phyloP scores from a whole-genome alignment of 2,888 invertebrate species.

The Cephus nigrinus region DNA sequence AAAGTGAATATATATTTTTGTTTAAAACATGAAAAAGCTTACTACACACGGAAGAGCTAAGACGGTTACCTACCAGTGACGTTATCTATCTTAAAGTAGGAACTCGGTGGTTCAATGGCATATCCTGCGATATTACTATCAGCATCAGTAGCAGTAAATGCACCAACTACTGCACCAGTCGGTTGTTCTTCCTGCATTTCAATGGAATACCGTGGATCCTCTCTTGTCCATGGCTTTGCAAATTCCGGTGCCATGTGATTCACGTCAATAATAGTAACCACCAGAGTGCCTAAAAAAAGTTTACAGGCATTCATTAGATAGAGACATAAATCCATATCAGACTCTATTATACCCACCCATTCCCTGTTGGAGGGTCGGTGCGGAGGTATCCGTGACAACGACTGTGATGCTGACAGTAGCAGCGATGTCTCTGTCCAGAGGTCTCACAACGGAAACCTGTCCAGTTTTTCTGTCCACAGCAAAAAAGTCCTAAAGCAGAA shows the following conservation, averaged over 20 bases:
- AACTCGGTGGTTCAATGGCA: conserved; percentile 75
- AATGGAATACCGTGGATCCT: conserved; percentile 73
- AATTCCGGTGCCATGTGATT: conserved; percentile 74
- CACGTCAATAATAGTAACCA: conserved; percentile 72
- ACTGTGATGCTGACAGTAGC: conserved; percentile 83
- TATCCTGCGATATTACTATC: conserved; percentile 87
- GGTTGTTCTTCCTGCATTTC: conserved; percentile 87
- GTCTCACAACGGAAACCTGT: conserved; percentile 74
- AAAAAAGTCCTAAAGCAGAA: conserved; percentile 73
- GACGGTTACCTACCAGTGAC: conserved; percentile 73
- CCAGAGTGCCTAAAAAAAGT: conserved; percentile 71
- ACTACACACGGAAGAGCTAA: not conserved
- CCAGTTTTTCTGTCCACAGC: conserved; percentile 73
- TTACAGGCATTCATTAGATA: not conserved
- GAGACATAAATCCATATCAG: conserved; percentile 3
- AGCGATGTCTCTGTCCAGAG: conserved; percentile 75
- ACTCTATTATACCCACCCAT: conserved; percentile 70
- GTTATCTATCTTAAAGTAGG: conserved; percentile 84
- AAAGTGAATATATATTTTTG: not conserved
- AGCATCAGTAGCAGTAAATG: conserved; percentile 81
- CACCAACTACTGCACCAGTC: conserved; percentile 79
- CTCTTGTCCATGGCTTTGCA: conserved; percentile 77
- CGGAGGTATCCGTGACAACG: conserved; percentile 84
- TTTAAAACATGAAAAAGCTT: conserved; percentile 16
- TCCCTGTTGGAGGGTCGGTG: conserved; percentile 80